Evolutionary conservation across 1,140 invertebrate species (phyloP).

Genomic region (Lordiphosa collinella): DNA sequence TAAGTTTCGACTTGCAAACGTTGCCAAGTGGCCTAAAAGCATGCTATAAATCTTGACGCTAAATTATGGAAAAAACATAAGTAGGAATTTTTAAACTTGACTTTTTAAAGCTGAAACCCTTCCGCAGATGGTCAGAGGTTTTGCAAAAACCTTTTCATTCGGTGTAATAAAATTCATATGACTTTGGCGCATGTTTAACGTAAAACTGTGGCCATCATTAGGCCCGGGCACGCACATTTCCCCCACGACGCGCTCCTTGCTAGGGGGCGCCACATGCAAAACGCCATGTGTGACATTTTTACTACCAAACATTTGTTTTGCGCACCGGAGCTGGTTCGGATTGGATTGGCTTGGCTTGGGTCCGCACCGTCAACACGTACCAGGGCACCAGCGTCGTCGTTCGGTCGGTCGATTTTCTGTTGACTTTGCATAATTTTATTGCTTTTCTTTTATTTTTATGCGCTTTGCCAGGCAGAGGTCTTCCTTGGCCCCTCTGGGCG

Average conservation of each 20-base stretch:
- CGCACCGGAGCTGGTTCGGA: conserved; percentile 38
- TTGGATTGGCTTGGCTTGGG: conserved; percentile 2
- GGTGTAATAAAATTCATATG: conserved; percentile 76
- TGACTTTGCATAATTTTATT: conserved; percentile 78
- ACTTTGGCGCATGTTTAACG: conserved; percentile 71
- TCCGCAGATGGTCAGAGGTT: neutral
- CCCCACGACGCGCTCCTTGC: neutral
- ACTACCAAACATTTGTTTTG: conserved; percentile 75
- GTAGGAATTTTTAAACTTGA: conserved; percentile 3
- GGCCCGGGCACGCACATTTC: conserved; percentile 65
- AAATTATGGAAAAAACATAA: conserved; percentile 10
- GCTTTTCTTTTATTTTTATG: conserved; percentile 78
- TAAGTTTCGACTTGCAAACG: conserved; percentile 41
- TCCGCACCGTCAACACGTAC: conserved; percentile 54
- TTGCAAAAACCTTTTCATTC: conserved; percentile 57
- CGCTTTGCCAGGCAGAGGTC: conserved; percentile 31
- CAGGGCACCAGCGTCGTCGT: conserved; percentile 51
- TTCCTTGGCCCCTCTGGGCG: conserved; percentile 1
- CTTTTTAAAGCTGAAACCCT: conserved; percentile 6
- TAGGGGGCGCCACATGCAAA: conserved; percentile 58
- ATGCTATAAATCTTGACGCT: conserved; percentile 47
- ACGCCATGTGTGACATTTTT: conserved; percentile 76
- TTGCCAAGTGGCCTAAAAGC: conserved; percentile 47
- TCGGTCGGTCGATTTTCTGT: conserved; percentile 65
- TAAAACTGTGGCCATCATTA: conserved; percentile 61